These are phyloP conservation scores for Chesias legatella DNA, from an alignment of 2,888 invertebrate species.

Conservation along the genomic window DNA sequence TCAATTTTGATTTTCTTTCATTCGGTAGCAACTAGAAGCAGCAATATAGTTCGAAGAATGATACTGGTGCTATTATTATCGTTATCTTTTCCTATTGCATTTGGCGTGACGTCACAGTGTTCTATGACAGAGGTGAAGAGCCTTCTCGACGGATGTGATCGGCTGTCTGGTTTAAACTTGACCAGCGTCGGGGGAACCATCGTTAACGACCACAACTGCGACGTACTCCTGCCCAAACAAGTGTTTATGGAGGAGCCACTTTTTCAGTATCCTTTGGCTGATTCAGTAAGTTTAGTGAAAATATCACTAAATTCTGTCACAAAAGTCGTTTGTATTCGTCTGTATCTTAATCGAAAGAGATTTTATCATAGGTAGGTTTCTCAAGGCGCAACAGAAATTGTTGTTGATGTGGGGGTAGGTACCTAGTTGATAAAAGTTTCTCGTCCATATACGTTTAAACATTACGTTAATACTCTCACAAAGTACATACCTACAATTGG, in stretches of 20 bases:
- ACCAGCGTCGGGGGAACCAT: slow-evolving; percentile 68
- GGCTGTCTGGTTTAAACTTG: slow-evolving; percentile 59
- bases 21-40: slow-evolving; percentile 6
- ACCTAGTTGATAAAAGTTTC: too few relatives aligned
- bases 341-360: too few relatives aligned
- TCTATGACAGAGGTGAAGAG: slow-evolving; percentile 55
- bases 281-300: slow-evolving; percentile 63
- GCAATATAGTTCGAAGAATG: neutral
- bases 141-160: slow-evolving; percentile 65
- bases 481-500: neutral
- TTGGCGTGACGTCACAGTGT: slow-evolving; percentile 42
- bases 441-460: too few relatives aligned
- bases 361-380: too few relatives aligned
- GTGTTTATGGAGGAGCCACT: slow-evolving; percentile 69
- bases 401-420: too few relatives aligned
- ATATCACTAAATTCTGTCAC: too few relatives aligned
- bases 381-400: too few relatives aligned
- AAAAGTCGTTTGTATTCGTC: too few relatives aligned
- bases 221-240: slow-evolving; percentile 67
- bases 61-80: slow-evolving; percentile 23
- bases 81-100: slow-evolving; percentile 29
- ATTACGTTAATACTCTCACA: too few relatives aligned
- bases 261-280: slow-evolving; percentile 60
- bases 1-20: neutral
- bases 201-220: slow-evolving; percentile 72